Evolutionary conservation across 2,888 invertebrate genomes (phyloP).

Genomic region (Dolichopus griseipennis): DNA sequence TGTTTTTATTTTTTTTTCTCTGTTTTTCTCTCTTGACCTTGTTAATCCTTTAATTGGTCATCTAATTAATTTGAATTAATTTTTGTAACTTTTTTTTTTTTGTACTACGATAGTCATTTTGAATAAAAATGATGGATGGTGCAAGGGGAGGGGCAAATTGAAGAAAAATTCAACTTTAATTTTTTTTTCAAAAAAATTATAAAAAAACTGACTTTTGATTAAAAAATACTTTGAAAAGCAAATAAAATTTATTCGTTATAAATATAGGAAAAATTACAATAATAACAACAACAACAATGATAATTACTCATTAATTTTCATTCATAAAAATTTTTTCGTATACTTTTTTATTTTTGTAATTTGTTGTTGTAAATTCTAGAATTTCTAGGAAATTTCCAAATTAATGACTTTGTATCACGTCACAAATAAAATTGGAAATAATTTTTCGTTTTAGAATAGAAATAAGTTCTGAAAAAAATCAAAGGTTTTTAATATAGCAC

Average conservation of each 20-base stretch:
- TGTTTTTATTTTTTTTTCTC: neutral
- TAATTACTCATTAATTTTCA: neutral
- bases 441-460: neutral
- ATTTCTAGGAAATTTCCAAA: neutral
- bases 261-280: neutral
- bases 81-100: neutral
- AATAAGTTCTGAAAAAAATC: no score
- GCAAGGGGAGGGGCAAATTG: no score
- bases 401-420: neutral
- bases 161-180: neutral
- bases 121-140: no score
- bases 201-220: neutral
- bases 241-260: no score
- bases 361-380: neutral
- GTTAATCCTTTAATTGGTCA: constrained; percentile 10
- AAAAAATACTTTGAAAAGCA: no score
- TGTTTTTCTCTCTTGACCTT: neutral
- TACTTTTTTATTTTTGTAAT: neutral
- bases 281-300: neutral
- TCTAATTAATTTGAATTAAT: constrained; percentile 5
- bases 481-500: no score
- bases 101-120: neutral
- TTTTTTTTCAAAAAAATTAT: neutral
- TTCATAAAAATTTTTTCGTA: neutral
- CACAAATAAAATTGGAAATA: neutral